Evolutionary conservation across 1,140 invertebrate genomes (phyloP).

Genomic region (Tetranychus cinnabarinus): DNA sequence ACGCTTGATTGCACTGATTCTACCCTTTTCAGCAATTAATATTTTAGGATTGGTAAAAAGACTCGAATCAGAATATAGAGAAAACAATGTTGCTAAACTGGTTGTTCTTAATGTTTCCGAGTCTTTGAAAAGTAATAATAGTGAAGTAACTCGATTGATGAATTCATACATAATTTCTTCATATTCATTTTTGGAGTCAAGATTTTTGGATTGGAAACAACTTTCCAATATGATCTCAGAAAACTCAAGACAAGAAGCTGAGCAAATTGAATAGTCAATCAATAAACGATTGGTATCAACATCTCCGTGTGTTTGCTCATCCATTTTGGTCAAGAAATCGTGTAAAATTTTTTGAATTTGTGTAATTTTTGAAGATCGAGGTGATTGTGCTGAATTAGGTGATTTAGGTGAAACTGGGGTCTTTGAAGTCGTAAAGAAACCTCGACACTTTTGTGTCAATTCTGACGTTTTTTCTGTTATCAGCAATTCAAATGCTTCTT

Average conservation of each 20-base stretch:
- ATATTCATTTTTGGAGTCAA: not conserved
- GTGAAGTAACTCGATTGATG: not conserved
- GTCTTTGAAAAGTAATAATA: not conserved
- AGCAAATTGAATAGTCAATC: slow-evolving; percentile 1
- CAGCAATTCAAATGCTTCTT: slow-evolving; percentile 26
- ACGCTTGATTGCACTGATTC: not conserved
- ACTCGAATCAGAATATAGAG: not conserved
- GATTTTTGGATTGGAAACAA: not conserved
- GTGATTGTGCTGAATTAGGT: slow-evolving; percentile 14
- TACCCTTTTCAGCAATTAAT: not conserved
- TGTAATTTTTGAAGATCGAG: not conserved
- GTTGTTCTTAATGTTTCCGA: not conserved
- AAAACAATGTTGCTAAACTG: not conserved
- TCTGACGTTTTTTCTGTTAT: slow-evolving; percentile 24
- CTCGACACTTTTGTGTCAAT: not conserved
- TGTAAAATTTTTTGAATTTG: slow-evolving; percentile 3
- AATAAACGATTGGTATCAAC: slow-evolving; percentile 1
- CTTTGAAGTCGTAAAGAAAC: not conserved
- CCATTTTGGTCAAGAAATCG: slow-evolving; percentile 4
- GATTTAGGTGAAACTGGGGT: slow-evolving; percentile 5
- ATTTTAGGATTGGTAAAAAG: not conserved
- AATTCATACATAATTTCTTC: not conserved
- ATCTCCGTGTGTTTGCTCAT: not conserved
- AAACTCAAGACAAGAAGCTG: slow-evolving; percentile 1
- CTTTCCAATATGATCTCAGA: slow-evolving; percentile 1